Conservation (phyloP, 2,888 invertebrate genomes). For the Linnaemya tessellans region DNA sequence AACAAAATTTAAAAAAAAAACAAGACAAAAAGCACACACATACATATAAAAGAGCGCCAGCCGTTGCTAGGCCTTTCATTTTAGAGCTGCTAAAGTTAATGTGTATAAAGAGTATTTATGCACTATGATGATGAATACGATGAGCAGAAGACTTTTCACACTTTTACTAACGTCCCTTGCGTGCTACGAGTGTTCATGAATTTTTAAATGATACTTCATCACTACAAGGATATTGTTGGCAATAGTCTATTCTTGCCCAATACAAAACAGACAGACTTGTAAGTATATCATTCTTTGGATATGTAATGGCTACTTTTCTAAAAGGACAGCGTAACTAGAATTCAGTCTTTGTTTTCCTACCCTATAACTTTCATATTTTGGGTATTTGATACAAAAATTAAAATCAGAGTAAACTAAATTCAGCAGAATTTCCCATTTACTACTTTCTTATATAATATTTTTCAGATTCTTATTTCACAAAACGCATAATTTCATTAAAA, state of each 20-base stretch:
- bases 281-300: too few relatives aligned
- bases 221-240: background rate
- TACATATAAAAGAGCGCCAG: constrained; percentile 18
- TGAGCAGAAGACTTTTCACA: constrained; percentile 50
- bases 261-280: background rate
- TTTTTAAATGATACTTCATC: constrained; percentile 6
- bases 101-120: constrained; percentile 66
- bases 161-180: constrained; percentile 16
- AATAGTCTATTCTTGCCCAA: background rate
- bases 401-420: too few relatives aligned
- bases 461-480: too few relatives aligned
- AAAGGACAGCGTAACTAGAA: too few relatives aligned
- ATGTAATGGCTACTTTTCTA: too few relatives aligned
- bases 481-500: too few relatives aligned
- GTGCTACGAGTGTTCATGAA: constrained; percentile 37
- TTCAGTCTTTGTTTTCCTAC: too few relatives aligned
- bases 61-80: constrained; percentile 73
- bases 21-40: background rate
- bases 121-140: constrained; percentile 62
- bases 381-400: too few relatives aligned
- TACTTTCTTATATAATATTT: too few relatives aligned
- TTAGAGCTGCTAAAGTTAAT: constrained; percentile 81
- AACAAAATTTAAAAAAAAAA: constrained; percentile 29
- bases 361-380: too few relatives aligned
- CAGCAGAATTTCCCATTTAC: too few relatives aligned